Evolutionary conservation across 2,113 vertebrate genomes (phyloP), one percentile per base, ranked within the genome.

Genomic region (Vireo altiloquus): DNA sequence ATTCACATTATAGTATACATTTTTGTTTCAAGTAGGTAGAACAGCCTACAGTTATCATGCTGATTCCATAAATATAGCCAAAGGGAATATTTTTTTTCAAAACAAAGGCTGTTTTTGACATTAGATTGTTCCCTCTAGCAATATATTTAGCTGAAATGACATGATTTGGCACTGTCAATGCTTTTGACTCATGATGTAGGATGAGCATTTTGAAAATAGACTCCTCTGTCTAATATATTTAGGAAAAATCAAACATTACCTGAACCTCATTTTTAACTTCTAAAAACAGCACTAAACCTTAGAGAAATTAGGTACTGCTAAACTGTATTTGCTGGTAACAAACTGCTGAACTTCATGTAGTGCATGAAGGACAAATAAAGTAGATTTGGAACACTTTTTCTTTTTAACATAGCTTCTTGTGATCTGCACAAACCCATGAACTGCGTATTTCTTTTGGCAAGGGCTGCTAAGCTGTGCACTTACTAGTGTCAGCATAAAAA

Each of bases 111-210:
- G 39, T 1, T 94, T 95, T 86, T 95, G 42, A 69, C 40, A 86
- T 89, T 68, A 70, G 44, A 60, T 84, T 92, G 30, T 59, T 91
- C 35, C 19, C 93, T 89, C 75, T 50, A 93, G 59, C 40, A 69
- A 71, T 77, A 63, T 76, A 88, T 68, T 94, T 70, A 79, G 37
- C 35, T 82, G 35, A 96, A 96, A 82, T 59, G 15, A 92, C 61
- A 78, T 81, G 74, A 94, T 94, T 92, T 97, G 57, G 65, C 82
- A 90, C 39, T 76, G 54, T 47, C 61, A 90, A 37, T 86, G 70
- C 54, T 86, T 82, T 91, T 78, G 25, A 79, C 35, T 93, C 52
- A 82, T 77, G 59, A 57, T 54, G 31, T 74, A 74, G 69, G 49
- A 70, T 23, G 37, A 57, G 37, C 22, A 65, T 94, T 88, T 82